Conservation (phyloP, 1,140 invertebrate genomes). For the Drosophila fuyamai region DNA sequence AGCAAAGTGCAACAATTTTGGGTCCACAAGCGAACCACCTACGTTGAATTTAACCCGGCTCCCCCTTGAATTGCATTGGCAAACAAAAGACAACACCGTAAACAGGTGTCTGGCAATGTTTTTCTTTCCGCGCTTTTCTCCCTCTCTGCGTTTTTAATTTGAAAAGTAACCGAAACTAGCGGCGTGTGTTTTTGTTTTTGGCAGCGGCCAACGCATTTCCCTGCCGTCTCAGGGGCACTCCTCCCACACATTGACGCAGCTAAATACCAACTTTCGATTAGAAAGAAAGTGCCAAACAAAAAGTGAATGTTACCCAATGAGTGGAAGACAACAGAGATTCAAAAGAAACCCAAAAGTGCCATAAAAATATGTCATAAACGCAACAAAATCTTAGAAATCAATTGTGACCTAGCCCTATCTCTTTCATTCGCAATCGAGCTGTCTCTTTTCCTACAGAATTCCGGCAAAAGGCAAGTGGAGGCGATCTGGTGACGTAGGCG, state of each 20-base stretch:
- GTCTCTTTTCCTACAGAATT: constrained; percentile 33
- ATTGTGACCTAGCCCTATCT: constrained; percentile 33
- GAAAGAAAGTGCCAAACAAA: constrained; percentile 78
- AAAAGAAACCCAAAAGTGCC: constrained; percentile 48
- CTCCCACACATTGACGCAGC: constrained; percentile 42
- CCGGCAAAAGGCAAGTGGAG: constrained; percentile 21
- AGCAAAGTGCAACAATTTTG: constrained; percentile 73
- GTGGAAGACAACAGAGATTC: constrained; percentile 34
- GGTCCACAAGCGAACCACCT: constrained; percentile 67
- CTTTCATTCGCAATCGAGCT: background rate
- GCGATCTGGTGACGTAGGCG: constrained; percentile 37
- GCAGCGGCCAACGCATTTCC: constrained; percentile 52
- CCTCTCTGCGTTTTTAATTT: constrained; percentile 57
- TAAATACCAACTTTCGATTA: constrained; percentile 68
- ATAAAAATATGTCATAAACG: constrained; percentile 66
- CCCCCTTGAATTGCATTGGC: constrained; percentile 21
- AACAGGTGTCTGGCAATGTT: constrained; percentile 46
- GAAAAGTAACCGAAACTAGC: constrained; percentile 55
- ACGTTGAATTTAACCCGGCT: constrained; percentile 39
- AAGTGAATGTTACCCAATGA: constrained; percentile 69
- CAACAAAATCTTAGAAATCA: constrained; percentile 46
- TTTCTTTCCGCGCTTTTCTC: constrained; percentile 39
- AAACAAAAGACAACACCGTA: constrained; percentile 40
- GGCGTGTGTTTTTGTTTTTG: constrained; percentile 16
- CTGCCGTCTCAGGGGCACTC: background rate